Conservation (phyloP, 2,797 vertebrate genomes). For the Myiothlypis chrysogaster region DNA sequence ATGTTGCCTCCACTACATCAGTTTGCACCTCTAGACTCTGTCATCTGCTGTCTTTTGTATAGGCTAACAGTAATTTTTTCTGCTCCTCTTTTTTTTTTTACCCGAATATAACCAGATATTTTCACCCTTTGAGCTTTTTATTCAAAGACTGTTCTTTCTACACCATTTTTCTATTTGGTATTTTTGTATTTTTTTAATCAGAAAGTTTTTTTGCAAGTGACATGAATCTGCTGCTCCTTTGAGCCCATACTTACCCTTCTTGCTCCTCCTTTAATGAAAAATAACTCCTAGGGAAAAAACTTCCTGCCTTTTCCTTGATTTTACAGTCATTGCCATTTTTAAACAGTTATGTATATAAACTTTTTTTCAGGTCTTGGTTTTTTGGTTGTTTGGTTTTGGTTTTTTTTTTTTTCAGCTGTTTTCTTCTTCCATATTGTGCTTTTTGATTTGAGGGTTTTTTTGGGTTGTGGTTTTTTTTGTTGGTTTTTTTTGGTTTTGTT, state of each 20-base stretch:
- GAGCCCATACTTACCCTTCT: not conserved
- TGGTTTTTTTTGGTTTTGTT: not conserved
- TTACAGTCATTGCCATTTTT: slow-evolving; percentile 30
- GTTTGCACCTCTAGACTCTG: slow-evolving; percentile 70
- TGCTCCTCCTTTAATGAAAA: slow-evolving; percentile 3
- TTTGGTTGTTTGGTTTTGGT: not conserved
- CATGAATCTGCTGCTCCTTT: slow-evolving; percentile 29
- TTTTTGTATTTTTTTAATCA: not conserved
- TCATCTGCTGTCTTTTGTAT: slow-evolving; percentile 73
- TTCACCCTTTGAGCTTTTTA: slow-evolving; percentile 42
- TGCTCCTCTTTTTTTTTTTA: slow-evolving; percentile 70
- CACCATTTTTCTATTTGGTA: not conserved
- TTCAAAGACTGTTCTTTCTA: slow-evolving; percentile 54
- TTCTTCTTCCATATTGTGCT: slow-evolving; percentile 7
- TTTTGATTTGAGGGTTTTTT: slow-evolving; percentile 4
- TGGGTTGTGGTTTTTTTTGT: not conserved
- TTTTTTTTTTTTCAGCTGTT: not conserved
- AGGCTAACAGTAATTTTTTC: slow-evolving; percentile 66
- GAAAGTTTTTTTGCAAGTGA: slow-evolving; percentile 30
- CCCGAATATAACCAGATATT: not conserved
- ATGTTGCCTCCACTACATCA: slow-evolving; percentile 85
- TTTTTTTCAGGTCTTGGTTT: not conserved
- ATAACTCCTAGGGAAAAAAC: not conserved
- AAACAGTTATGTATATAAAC: slow-evolving; percentile 10
- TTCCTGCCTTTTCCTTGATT: slow-evolving; percentile 47